Evolutionary conservation across 2,113 vertebrate genomes (phyloP), one percentile per base, ranked within the genome.

Genomic region (Cromileptes altivelis): DNA sequence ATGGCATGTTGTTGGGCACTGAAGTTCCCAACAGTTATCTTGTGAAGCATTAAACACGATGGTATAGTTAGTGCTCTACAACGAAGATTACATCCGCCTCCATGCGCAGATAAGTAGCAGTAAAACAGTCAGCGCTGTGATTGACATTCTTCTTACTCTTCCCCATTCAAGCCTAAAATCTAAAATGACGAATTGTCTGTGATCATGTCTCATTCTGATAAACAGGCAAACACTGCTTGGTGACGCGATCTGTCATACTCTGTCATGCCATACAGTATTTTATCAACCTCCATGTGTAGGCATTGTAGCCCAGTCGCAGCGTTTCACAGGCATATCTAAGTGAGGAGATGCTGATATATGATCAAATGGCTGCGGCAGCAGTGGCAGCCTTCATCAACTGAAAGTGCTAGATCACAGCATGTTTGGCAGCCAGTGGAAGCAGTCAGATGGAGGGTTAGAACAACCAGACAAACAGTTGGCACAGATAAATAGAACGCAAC

Each of bases 361-460:
- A 91, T 94, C 90, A 88, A 91, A 90, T 90, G 86, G 87, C 85
- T 82, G 88, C 82, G 23, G 86, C 86, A 76, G 85, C 86, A 84
- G 88, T 80, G 73, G 79, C 85, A 88, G 91, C 79, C 85, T 87
- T 89, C 90, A 88, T 92, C 90, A 90, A 60, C 75, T 70, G 61
- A 75, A 88, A 91, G 85, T 37, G 58, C 80, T 78, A 78, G 81
- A 92, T 92, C 90, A 89, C 89, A 91, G 92, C 85, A 70, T 75
- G 86, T 84, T 91, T 93, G 90, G 94, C 91, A 92, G 86, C 82
- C 87, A 76, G 85, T 73, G 84, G 82, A 78, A 90, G 90, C 92
- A 92, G 91, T 94, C 90, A 91, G 92, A 93, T 92, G 92, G 89
- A 91, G 89, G 81, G 85, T 91, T 91, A 91, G 81, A 91, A 90